Conservation (phyloP, 2,797 vertebrate species). For the Enteromius radiatus region DNA sequence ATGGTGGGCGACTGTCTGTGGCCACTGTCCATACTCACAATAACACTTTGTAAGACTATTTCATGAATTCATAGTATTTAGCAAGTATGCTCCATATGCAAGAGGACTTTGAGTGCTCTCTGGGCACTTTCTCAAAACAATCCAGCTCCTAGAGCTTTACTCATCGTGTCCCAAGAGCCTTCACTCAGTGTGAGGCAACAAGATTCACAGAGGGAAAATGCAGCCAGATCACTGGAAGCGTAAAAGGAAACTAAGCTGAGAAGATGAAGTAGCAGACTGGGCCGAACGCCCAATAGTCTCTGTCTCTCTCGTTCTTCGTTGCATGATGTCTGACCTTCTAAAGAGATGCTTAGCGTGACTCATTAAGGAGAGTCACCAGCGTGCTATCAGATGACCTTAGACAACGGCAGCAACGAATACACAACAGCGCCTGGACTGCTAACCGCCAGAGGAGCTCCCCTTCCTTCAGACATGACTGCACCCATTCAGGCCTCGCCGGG, state of each 20-base stretch:
- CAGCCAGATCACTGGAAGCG: conserved; percentile 47
- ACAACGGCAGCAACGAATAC: conserved; percentile 69
- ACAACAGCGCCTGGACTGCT: conserved; percentile 73
- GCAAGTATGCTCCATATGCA: conserved; percentile 3
- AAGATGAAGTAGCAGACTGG: conserved; percentile 75
- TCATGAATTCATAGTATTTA: conserved; percentile 15
- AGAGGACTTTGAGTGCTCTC: conserved; percentile 35
- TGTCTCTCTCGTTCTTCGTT: conserved; percentile 57
- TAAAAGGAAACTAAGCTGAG: conserved; percentile 65
- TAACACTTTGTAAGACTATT: neutral
- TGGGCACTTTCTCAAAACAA: conserved; percentile 49
- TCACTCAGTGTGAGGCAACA: conserved; percentile 30
- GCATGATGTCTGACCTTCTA: conserved; percentile 84
- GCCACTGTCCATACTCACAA: conserved; percentile 14
- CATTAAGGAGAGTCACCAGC: conserved; percentile 83
- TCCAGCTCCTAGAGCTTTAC: conserved; percentile 50
- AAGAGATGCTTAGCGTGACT: conserved; percentile 79
- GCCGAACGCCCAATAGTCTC: conserved; percentile 69
- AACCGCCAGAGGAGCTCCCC: conserved; percentile 78
- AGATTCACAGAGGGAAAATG: conserved; percentile 42
- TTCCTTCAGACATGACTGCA: conserved; percentile 77
- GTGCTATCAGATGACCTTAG: conserved; percentile 84
- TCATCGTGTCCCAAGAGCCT: conserved; percentile 37
- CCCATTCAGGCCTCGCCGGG: conserved; percentile 76
- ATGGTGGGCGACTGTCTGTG: conserved; percentile 10